These are phyloP conservation scores for Bradysia coprophila DNA, from an alignment of 1,140 invertebrate genomes.

Conservation along the genomic window DNA sequence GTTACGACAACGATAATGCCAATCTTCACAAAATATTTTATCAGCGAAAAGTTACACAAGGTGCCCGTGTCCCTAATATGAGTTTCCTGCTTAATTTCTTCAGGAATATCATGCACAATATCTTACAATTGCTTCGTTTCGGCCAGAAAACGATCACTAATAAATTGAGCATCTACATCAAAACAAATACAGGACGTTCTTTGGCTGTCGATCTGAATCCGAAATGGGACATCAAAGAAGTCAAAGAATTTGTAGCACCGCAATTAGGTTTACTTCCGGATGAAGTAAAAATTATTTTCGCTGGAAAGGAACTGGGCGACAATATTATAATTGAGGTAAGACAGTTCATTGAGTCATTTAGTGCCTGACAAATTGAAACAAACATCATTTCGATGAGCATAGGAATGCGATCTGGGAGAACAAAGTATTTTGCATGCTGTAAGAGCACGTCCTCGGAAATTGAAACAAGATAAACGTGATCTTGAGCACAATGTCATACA, in stretches of 20 bases:
- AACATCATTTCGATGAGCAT: slow-evolving; percentile 7
- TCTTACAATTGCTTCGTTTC: slow-evolving; percentile 42
- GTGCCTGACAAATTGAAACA: too few relatives aligned
- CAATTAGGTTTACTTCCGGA: slow-evolving; percentile 44
- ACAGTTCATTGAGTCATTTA: too few relatives aligned
- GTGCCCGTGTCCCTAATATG: too few relatives aligned
- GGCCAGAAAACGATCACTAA: slow-evolving; percentile 36
- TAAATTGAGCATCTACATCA: slow-evolving; percentile 46
- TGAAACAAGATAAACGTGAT: slow-evolving; percentile 10
- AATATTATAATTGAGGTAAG: slow-evolving; percentile 46
- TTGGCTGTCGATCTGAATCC: slow-evolving; percentile 49
- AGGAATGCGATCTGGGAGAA: slow-evolving; percentile 70
- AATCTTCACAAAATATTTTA: too few relatives aligned
- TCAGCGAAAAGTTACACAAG: too few relatives aligned
- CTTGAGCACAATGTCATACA: slow-evolving; percentile 11
- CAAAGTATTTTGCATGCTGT: slow-evolving; percentile 64
- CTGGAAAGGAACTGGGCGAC: slow-evolving; percentile 64
- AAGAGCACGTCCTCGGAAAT: slow-evolving; percentile 21
- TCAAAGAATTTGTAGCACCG: slow-evolving; percentile 52
- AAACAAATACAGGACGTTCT: slow-evolving; percentile 47
- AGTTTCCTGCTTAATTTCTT: slow-evolving; percentile 36
- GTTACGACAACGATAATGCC: too few relatives aligned
- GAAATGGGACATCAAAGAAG: slow-evolving; percentile 53
- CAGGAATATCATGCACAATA: slow-evolving; percentile 32
- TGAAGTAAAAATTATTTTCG: slow-evolving; percentile 69